Conservation (phyloP, 2,113 vertebrate species). For the Odocoileus virginianus region DNA sequence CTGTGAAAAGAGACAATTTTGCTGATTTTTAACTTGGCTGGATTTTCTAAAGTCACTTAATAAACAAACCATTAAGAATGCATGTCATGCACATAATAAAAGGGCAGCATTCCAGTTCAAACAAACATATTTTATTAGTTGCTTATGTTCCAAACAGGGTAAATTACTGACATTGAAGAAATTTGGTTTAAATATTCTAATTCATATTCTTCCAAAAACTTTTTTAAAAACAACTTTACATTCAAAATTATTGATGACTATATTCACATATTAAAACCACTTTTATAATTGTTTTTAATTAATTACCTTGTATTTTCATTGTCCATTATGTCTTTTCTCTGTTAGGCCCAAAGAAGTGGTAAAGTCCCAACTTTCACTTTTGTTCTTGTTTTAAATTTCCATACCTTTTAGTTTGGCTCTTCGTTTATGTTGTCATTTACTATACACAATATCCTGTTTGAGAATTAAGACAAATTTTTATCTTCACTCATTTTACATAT, state of each 20-base stretch:
- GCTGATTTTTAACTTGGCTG: constrained; percentile 6
- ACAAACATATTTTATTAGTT: neutral
- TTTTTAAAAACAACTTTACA: neutral
- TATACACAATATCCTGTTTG: neutral
- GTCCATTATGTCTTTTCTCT: neutral
- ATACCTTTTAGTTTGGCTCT: neutral
- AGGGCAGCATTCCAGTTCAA: neutral
- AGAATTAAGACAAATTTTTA: neutral
- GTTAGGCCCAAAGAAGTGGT: neutral
- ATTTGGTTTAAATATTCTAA: neutral
- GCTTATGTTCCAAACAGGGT: neutral
- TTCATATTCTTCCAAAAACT: neutral
- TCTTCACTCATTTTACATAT: neutral
- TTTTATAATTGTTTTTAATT: neutral
- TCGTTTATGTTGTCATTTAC: neutral
- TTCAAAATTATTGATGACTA: neutral
- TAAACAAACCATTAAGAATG: neutral
- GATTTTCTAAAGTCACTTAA: neutral
- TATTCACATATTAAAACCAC: neutral
- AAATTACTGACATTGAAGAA: neutral
- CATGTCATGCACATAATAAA: neutral
- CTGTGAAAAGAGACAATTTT: neutral
- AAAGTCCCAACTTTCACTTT: fast-evolving
- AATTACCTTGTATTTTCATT: neutral
- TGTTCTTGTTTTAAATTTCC: neutral